These are phyloP conservation scores for Alligator mississippiensis DNA, from an alignment of 2,113 vertebrate species.

Conservation along the genomic window DNA sequence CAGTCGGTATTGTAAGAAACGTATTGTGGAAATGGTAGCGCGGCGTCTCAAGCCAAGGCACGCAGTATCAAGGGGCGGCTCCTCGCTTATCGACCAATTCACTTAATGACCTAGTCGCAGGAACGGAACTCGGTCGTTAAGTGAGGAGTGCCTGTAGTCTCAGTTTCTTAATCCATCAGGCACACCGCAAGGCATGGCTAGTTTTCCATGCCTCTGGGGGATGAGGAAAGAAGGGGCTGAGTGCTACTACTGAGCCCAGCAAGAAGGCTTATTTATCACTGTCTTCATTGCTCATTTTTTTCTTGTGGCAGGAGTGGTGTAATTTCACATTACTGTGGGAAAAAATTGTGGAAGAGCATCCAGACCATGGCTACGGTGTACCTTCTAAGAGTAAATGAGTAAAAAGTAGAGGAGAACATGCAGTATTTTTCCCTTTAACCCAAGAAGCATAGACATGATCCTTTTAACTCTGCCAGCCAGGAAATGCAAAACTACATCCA, in stretches of 20 bases:
- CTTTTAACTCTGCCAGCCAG: no score
- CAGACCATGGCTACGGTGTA: neutral
- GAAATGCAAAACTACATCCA: no score
- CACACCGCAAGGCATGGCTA: neutral
- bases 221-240: neutral
- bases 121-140: no score
- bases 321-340: neutral
- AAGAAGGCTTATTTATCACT: neutral
- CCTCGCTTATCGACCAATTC: no score
- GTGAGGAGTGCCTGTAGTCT: no score
- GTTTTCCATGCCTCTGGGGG: neutral
- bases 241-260: neutral
- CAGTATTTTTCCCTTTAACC: neutral
- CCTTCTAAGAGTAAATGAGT: neutral
- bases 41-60: no score
- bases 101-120: no score
- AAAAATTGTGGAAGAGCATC: constrained; percentile 19
- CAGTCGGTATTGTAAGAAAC: no score
- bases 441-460: neutral
- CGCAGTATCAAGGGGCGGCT: no score
- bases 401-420: neutral
- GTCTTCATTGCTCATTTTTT: neutral
- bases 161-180: neutral
- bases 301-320: neutral
- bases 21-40: no score